A percentile compares a stretch with the other conserved stretches of the same genome.
Evolutionary conservation across 2,888 invertebrate genomes (phyloP).

Genomic region (Xiphydria camelus): DNA sequence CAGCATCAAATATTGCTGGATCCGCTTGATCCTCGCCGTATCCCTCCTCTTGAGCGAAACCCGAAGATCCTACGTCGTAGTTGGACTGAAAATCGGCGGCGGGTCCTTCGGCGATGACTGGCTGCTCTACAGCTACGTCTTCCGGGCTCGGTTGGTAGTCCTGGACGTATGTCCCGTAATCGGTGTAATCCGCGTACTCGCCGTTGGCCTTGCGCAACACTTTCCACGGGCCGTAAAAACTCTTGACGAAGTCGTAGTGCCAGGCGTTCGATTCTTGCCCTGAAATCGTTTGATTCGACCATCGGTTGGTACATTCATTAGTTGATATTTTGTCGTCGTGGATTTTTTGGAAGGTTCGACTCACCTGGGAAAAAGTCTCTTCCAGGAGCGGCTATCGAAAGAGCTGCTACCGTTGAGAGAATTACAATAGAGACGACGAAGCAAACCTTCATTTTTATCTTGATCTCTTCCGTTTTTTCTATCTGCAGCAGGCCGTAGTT

Average conservation of each 20-base stretch:
- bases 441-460: not conserved
- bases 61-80: conserved; percentile 6
- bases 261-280: not conserved
- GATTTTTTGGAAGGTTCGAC: no score
- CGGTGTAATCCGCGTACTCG: conserved; percentile 29
- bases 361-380: no score
- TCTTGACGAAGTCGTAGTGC: not conserved
- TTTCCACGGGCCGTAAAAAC: conserved; percentile 23
- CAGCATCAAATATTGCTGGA: conserved; percentile 17
- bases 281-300: conserved; percentile 1
- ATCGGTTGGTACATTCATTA: no score
- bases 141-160: conserved; percentile 17
- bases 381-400: no score
- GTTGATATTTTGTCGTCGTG: no score
- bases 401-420: no score
- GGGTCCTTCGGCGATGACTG: not conserved
- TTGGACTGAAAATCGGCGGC: conserved; percentile 15
- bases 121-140: conserved; percentile 10
- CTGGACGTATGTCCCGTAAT: conserved; percentile 27
- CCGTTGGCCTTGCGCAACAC: conserved; percentile 26
- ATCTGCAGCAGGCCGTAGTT: no score
- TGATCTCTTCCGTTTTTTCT: not conserved
- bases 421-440: no score
- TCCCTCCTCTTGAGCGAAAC: conserved; percentile 3
- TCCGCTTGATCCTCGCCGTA: conserved; percentile 13